phyloP scores from a whole-genome alignment of 2,113 vertebrate genomes.

The Anoura caudifer region DNA sequence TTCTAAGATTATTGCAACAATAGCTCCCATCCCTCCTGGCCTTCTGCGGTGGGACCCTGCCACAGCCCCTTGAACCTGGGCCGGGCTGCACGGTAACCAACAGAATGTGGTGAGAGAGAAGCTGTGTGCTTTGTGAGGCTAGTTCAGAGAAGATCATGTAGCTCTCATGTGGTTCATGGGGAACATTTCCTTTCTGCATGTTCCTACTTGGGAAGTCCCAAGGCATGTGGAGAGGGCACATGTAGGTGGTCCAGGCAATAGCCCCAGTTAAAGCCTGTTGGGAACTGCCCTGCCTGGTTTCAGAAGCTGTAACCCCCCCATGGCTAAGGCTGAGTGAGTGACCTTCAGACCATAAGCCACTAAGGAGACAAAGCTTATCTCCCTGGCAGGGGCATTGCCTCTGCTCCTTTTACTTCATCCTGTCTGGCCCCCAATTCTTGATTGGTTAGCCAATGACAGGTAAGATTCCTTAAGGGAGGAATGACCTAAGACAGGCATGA shows the following conservation, averaged over 20 bases:
- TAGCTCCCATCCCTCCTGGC: background rate
- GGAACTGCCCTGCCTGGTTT: too few species aligned
- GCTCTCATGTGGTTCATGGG: background rate
- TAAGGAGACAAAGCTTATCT: too few species aligned
- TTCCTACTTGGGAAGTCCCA: background rate
- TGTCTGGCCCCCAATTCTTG: too few species aligned
- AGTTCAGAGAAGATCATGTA: background rate
- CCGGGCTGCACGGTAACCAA: background rate
- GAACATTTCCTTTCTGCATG: background rate
- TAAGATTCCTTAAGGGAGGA: too few species aligned
- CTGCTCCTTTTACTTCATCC: too few species aligned
- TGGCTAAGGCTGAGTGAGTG: too few species aligned
- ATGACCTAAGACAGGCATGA: too few species aligned
- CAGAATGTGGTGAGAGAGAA: background rate
- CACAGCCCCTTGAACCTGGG: background rate
- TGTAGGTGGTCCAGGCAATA: background rate
- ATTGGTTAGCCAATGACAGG: too few species aligned
- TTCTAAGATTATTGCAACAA: background rate
- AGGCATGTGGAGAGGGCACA: background rate
- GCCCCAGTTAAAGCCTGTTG: background rate
- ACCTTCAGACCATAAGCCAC: too few species aligned
- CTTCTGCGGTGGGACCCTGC: background rate
- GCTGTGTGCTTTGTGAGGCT: background rate
- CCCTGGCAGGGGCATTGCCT: too few species aligned
- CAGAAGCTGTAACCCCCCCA: too few species aligned